Evolutionary conservation across 2,888 invertebrate species (phyloP), one percentile per base, ranked within the genome.

Genomic region (Diloba caeruleocephala): DNA sequence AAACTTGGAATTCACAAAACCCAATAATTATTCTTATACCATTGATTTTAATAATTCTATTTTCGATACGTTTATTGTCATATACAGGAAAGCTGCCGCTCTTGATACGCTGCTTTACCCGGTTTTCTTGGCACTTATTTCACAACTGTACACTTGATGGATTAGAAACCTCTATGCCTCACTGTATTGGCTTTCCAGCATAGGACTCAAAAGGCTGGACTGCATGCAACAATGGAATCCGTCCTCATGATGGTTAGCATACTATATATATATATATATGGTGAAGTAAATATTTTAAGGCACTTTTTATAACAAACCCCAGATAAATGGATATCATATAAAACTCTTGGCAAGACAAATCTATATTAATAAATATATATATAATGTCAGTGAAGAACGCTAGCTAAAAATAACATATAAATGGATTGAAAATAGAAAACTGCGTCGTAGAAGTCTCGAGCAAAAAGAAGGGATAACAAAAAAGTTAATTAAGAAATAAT

Each of bases 361-460:
- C 29, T 36, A 36, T 48, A n/a, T n/a, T n/a, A n/a, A n/a, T 12
- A 13, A 15, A 17, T 3, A 3, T 17, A 17, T 3, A 17, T 17
- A 17, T 17, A 17, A 50, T 55, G 17, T 12, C 61, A 37, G 32
- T 10, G 26, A 28, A 38, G n/a, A 26, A 37, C 9, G 26, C 26
- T 17, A 23, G 23, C 52, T 53, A 61, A 52, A 38, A 61, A 25
- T 61, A 51, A 37, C 52, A 28, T 3, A 0, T 33, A 7, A 33
- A 38, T 38, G 37, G 37, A 32, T 32, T 25, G 3, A 37, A 21
- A 32, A 0, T 36, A 26, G 0, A 51, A 54, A 55, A 55, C 10
- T 32, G 17, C 32, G 26, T 23, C 21, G 32, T 28, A 17, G 26
- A 28, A 25, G 14, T 37, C 8, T 8, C 15, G 8, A 2, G 7